Conservation (phyloP, 2,113 vertebrate species). For the Lampris incognitus region DNA sequence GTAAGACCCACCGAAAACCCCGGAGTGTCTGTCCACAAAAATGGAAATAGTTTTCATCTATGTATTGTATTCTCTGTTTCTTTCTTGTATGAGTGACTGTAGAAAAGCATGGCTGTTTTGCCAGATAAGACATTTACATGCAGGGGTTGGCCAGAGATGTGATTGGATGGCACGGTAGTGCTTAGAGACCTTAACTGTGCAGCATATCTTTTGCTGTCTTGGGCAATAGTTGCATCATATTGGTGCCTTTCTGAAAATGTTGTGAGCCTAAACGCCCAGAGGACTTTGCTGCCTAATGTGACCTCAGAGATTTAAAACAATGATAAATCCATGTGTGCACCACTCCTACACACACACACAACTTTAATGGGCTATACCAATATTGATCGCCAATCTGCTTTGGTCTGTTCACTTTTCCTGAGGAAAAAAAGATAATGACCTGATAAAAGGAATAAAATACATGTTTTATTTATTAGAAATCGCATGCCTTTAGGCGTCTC, state of each 20-base stretch:
- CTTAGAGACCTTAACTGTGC: neutral
- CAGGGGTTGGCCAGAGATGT: neutral
- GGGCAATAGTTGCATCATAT: conserved; percentile 36
- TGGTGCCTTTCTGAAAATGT: conserved; percentile 14
- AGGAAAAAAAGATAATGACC: neutral
- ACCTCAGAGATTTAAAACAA: conserved; percentile 30
- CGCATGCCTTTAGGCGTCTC: too few relatives aligned
- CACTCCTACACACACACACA: neutral
- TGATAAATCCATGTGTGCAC: neutral
- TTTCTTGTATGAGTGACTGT: neutral
- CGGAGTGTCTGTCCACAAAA: too few relatives aligned
- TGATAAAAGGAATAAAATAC: too few relatives aligned
- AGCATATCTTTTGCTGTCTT: neutral
- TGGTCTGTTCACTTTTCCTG: neutral
- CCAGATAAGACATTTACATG: neutral
- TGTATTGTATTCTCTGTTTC: neutral
- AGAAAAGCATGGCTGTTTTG: neutral
- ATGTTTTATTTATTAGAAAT: too few relatives aligned
- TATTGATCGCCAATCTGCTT: neutral
- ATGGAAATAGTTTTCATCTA: neutral
- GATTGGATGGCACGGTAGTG: neutral
- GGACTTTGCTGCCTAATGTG: conserved; percentile 42
- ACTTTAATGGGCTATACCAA: neutral
- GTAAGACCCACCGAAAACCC: conserved; percentile 5
- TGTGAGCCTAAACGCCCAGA: conserved; percentile 33